phyloP scores from a whole-genome alignment of 2,113 vertebrate species.

The Pantherophis guttatus region DNA sequence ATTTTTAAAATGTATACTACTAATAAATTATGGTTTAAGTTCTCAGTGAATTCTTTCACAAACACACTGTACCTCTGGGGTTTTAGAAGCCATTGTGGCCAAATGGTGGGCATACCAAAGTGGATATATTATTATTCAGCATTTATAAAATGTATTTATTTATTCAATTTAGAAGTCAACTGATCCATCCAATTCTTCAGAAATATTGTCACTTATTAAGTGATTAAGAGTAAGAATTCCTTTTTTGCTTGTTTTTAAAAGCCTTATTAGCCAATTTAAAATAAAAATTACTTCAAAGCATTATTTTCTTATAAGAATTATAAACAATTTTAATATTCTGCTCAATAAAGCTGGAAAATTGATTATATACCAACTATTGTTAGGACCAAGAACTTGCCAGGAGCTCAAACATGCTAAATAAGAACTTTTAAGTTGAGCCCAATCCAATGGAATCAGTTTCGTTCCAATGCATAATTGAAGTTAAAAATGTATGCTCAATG shows the following conservation, averaged over 20 bases:
- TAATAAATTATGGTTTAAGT: neutral
- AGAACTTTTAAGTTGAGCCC: neutral
- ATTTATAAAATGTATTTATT: neutral
- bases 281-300: neutral
- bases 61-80: neutral
- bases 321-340: neutral
- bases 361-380: neutral
- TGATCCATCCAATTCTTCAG: neutral
- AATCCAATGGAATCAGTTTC: neutral
- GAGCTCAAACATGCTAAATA: neutral
- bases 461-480: neutral
- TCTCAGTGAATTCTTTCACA: neutral
- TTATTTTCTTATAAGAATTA: neutral
- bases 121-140: neutral
- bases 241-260: neutral
- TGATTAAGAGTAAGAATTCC: neutral
- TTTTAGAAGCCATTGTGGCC: neutral
- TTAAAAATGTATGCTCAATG: neutral
- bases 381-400: neutral
- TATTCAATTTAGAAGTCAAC: neutral
- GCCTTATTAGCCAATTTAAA: neutral
- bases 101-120: neutral
- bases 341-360: neutral
- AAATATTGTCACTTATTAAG: neutral
- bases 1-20: neutral